Evolutionary conservation across 1,140 invertebrate genomes (phyloP).

Genomic region (Lordiphosa stackelbergi): DNA sequence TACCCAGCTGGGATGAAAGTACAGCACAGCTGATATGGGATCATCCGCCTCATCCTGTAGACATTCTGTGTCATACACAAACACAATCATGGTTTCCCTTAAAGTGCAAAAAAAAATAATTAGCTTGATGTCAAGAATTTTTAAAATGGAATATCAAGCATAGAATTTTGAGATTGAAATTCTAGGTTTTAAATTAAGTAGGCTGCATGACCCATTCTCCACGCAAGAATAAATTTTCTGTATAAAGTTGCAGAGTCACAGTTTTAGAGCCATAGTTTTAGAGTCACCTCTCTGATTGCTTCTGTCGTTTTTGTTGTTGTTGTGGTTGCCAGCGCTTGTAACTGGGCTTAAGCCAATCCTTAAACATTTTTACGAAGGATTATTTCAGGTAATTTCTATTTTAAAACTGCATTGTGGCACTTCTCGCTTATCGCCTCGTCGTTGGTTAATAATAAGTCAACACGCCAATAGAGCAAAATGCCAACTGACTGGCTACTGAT

Average conservation of each 20-base stretch:
- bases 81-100: constrained; percentile 92
- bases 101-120: not conserved
- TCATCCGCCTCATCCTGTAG: constrained; percentile 89
- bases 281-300: constrained; percentile 7
- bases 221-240: too few species aligned
- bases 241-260: not conserved
- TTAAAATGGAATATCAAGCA: too few species aligned
- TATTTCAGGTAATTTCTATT: constrained; percentile 11
- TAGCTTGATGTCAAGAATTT: not conserved
- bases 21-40: constrained; percentile 90
- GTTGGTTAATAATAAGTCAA: constrained; percentile 53
- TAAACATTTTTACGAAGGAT: constrained; percentile 42
- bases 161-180: too few species aligned
- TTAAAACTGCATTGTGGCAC: constrained; percentile 36
- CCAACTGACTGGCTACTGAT: constrained; percentile 56
- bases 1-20: constrained; percentile 92
- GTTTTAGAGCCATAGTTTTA: constrained; percentile 11
- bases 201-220: too few species aligned
- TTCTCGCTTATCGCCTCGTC: constrained; percentile 36
- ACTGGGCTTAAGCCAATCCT: constrained; percentile 46
- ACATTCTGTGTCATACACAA: constrained; percentile 89
- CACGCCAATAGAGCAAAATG: constrained; percentile 52
- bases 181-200: too few species aligned
- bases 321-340: constrained; percentile 48
- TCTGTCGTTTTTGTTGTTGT: constrained; percentile 25